Percentiles rank a stretch among this genome's conserved stretches.
Conservation (phyloP, 2,113 vertebrate genomes). For the Panurus biarmicus region DNA sequence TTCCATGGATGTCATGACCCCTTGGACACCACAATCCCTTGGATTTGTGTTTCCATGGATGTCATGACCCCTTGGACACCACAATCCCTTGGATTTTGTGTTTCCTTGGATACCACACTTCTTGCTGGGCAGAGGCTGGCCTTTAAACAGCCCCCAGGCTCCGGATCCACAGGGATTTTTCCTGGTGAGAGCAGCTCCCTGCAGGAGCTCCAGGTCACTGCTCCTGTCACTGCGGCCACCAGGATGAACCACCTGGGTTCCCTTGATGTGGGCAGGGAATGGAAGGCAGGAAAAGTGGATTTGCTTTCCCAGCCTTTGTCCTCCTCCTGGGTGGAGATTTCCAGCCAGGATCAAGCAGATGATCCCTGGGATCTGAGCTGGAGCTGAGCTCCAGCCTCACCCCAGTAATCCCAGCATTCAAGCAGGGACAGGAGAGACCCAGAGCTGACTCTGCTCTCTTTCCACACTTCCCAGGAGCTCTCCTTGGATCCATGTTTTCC, state of each 20-base stretch:
- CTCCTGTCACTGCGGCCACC: rapidly evolving
- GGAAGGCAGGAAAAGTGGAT: not conserved
- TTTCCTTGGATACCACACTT: not conserved
- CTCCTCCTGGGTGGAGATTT: not conserved
- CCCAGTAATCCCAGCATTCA: rapidly evolving
- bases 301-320: not conserved
- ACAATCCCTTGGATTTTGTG: not conserved
- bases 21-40: not conserved
- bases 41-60: not conserved
- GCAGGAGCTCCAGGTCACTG: rapidly evolving
- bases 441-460: not conserved
- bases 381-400: not conserved
- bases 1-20: rapidly evolving
- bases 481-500: not conserved
- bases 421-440: not conserved
- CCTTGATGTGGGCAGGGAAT: rapidly evolving
- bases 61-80: not conserved
- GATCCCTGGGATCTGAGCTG: not conserved
- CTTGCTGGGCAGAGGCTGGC: not conserved
- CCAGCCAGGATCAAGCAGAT: not conserved
- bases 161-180: not conserved
- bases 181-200: not conserved
- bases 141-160: not conserved
- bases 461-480: not conserved
- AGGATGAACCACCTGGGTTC: rapidly evolving